These are phyloP conservation scores for Agrotis clavis DNA, from an alignment of 2,888 invertebrate species.

Conservation along the genomic window DNA sequence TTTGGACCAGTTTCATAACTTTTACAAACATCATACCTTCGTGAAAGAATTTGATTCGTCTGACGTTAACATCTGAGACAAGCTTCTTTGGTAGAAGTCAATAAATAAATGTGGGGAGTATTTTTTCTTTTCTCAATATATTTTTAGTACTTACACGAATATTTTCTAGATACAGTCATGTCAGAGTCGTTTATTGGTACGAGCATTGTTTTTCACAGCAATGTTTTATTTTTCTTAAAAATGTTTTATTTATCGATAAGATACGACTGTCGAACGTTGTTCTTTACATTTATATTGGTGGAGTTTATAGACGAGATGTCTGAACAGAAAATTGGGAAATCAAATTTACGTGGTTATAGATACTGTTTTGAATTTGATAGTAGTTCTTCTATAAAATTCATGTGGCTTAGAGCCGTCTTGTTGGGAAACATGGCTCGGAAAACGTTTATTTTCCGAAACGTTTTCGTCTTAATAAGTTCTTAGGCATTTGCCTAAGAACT, in stretches of 20 bases:
- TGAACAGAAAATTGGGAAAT: too few species aligned
- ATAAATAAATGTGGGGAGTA: constrained; percentile 19
- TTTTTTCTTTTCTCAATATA: neutral
- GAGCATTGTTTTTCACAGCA: neutral
- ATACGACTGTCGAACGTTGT: too few species aligned
- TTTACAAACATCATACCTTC: neutral
- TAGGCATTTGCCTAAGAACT: too few species aligned
- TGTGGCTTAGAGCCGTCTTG: too few species aligned
- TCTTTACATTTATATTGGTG: too few species aligned
- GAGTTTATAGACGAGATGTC: too few species aligned
- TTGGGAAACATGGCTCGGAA: too few species aligned
- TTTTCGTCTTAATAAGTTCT: too few species aligned
- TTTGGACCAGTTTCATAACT: neutral
- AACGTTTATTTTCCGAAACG: too few species aligned
- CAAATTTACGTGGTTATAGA: too few species aligned
- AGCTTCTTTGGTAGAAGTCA: neutral
- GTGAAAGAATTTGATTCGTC: neutral
- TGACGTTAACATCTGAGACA: neutral
- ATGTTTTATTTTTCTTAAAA: neutral
- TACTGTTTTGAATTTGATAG: too few species aligned
- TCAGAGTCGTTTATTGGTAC: neutral
- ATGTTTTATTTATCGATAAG: neutral
- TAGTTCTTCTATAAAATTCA: too few species aligned
- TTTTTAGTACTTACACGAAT: neutral
- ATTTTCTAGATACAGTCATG: neutral